phyloP scores from a whole-genome alignment of 2,113 vertebrate species.

The Rhegmatorhina hoffmannsi region DNA sequence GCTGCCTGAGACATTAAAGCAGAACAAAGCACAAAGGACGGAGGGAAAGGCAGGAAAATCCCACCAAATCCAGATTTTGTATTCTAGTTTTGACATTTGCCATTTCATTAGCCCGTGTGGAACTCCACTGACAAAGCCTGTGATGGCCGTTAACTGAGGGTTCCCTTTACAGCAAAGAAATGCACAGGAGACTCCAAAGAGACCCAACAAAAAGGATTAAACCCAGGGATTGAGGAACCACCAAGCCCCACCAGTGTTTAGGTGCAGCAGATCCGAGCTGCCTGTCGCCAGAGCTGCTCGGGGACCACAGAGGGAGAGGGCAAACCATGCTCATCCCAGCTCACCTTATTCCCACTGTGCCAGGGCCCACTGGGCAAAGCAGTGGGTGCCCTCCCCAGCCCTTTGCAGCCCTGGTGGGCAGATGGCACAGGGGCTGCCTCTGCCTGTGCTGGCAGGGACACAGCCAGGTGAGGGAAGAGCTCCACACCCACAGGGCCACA shows the following conservation, averaged over 20 bases:
- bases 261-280: background rate
- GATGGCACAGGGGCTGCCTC: accelerated
- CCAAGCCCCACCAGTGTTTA: background rate
- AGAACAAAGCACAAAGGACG: accelerated
- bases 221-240: background rate
- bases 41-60: background rate
- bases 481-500: background rate
- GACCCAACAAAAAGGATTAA: background rate
- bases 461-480: background rate
- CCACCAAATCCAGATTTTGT: background rate
- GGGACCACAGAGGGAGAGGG: background rate
- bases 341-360: background rate
- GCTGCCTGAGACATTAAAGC: background rate
- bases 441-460: background rate
- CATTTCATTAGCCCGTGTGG: background rate
- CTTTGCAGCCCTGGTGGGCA: background rate
- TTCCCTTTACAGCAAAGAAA: background rate
- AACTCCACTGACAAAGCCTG: background rate
- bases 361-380: background rate
- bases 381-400: background rate
- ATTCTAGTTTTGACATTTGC: background rate
- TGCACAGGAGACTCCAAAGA: background rate
- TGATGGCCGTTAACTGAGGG: background rate
- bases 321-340: background rate
- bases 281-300: background rate